These are phyloP conservation scores for Neogobius melanostomus DNA, from an alignment of 2,113 vertebrate species.

Conservation along the genomic window DNA sequence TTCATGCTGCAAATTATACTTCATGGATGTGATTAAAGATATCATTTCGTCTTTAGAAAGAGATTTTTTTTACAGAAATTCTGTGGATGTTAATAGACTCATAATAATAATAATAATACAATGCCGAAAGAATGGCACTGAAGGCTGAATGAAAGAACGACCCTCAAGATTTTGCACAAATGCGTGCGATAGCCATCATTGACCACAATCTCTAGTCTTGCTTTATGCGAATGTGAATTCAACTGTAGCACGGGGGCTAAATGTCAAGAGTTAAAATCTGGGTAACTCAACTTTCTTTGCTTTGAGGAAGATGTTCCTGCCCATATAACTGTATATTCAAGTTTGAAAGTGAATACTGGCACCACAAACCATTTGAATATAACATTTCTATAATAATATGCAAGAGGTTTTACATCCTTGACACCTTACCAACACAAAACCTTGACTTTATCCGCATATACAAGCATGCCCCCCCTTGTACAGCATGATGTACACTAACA, in stretches of 20 bases:
- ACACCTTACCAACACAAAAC: slow-evolving; percentile 20
- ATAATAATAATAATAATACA: neutral
- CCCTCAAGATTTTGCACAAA: neutral
- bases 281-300: neutral
- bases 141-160: slow-evolving; percentile 4
- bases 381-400: slow-evolving; percentile 22
- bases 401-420: slow-evolving; percentile 26
- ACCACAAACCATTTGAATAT: slow-evolving; percentile 22
- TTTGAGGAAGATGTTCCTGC: slow-evolving; percentile 1
- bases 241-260: neutral
- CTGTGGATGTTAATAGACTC: neutral
- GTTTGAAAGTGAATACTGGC: slow-evolving; percentile 12
- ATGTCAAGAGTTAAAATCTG: neutral
- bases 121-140: neutral
- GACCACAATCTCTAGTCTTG: neutral
- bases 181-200: neutral
- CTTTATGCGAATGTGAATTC: neutral
- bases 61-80: neutral
- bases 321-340: slow-evolving; percentile 9
- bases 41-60: neutral
- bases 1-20: neutral
- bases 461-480: neutral
- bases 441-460: slow-evolving; percentile 27
- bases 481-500: neutral
- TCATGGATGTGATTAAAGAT: neutral